Evolutionary conservation across 2,888 invertebrate genomes (phyloP), one percentile per base, ranked within the genome.

Genomic region (Dryadula phaetusa): DNA sequence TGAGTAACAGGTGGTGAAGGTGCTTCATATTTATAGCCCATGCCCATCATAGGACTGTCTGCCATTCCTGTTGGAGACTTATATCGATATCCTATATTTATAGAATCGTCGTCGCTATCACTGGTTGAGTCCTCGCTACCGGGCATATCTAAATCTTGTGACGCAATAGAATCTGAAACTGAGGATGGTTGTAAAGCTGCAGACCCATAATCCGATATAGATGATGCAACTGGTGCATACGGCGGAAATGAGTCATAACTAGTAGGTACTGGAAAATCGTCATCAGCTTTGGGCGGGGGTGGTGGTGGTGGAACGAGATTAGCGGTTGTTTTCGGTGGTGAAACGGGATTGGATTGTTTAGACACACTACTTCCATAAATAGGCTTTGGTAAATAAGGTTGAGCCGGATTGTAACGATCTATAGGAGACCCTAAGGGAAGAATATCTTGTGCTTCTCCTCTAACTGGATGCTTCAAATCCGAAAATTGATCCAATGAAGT

Each of bases 321-420:
- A 2, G 87, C 82, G 2, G 85, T 82, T 8, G 86, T 75, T 69
- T 82, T 84, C 2, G 75, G 66, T 22, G 85, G 80, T 2, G 76
- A 68, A 44, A 64, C 71, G n/a, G 79, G 76, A 68, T 74, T 77
- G 2, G 85, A 82, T 68, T 85, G 86, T 72, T 89, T 86, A n/a
- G 86, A 80, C 16, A 67, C 49, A 67, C 86, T 86, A 66, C 76
- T 79, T 8, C 86, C 87, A 66, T 88, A 89, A 18, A 74, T 77
- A n/a, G 79, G 77, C 46, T 81, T 82, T 0, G 91, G 91, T 67
- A 93, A 80, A 76, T 92, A 91, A 1, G 93, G 90, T 72, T 92
- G 91, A 3, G 92, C 92, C n/a, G 93, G 90, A 76, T 93, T 93
- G 72, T 90, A 93, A 18, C 93, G 83, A 69, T 93, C 93, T 61